These are phyloP conservation scores for Ceraclea dissimilis DNA, from an alignment of 2,888 invertebrate species.

Conservation along the genomic window DNA sequence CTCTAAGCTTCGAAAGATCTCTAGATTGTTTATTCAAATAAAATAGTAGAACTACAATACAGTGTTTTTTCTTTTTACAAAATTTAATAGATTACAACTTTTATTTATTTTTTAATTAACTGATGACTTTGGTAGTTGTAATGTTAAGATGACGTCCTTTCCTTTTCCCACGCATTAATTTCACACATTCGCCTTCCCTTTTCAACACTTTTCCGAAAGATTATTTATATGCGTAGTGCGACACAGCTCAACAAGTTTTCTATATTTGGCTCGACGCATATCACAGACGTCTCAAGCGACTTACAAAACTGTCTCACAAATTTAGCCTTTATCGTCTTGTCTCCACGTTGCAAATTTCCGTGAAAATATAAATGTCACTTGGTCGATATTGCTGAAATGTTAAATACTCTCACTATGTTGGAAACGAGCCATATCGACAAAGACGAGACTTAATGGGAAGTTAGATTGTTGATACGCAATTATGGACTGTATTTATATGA, in stretches of 20 bases:
- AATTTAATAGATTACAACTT: too few relatives aligned
- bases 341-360: neutral
- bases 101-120: too few relatives aligned
- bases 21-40: too few relatives aligned
- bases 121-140: too few relatives aligned
- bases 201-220: constrained; percentile 1
- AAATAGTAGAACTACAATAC: too few relatives aligned
- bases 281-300: neutral
- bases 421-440: neutral
- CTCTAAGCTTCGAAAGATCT: too few relatives aligned
- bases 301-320: neutral
- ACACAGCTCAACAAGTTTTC: constrained; percentile 1
- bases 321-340: neutral
- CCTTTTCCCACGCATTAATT: neutral
- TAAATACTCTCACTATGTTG: neutral
- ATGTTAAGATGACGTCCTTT: neutral
- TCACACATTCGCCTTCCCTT: neutral
- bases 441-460: neutral
- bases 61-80: too few relatives aligned
- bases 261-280: neutral
- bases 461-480: neutral
- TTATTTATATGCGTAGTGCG: constrained; percentile 1
- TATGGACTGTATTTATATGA: neutral
- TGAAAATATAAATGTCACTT: neutral
- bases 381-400: neutral